Base-by-base conservation (phyloP, 2,888 invertebrate species). In the Diarsia dahlii region DNA sequence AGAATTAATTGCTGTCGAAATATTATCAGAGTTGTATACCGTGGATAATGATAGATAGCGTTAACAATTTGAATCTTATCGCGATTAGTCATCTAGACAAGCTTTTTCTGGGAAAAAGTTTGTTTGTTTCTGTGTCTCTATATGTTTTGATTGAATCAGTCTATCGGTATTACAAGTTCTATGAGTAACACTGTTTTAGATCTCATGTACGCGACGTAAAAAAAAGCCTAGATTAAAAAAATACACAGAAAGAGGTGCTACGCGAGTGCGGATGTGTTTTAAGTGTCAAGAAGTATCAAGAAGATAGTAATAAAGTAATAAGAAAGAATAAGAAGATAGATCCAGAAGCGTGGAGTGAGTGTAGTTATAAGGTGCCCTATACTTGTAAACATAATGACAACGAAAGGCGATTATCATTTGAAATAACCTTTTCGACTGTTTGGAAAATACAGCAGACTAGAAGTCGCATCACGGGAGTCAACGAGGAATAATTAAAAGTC, bases 1-100 rank as follows among this genome's bases (percentile, higher is more conserved):
- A 82, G 58, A 84, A 85, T 85, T 73, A 81, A 85, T 78, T 77
- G 60, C 46, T n/a, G 15, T n/a, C n/a, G 50, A 77, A 79, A 83
- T 74, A 68, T 45, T 75, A 81, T 63, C 73, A 54, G 10, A 75
- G 60, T 78, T 76, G 75, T 39, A 50, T 70, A 68, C 71, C 71
- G 74, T 78, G 74, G 64, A 77, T 76, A 62, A 60, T 69, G 39
- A 72, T 68, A 69, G 56, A 76, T 71, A 56, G 52, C 69, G 58
- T 77, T 76, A 76, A 84, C 20, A 76, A 82, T 84, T 82, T 68
- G 28, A 79, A 82, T 86, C 69, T 80, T 65, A 80, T 68, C 62
- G 63, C 70, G 23, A 62, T 75, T 56, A 63, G 45, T 70, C 23
- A 71, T 80, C 58, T 65, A 63, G 67, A 76, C 60, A 64, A 60